A percentile compares a stretch with the other conserved stretches of the same genome.
phyloP scores from a whole-genome alignment of 1,140 invertebrate genomes.

The Caenorhabditis brenneri region DNA sequence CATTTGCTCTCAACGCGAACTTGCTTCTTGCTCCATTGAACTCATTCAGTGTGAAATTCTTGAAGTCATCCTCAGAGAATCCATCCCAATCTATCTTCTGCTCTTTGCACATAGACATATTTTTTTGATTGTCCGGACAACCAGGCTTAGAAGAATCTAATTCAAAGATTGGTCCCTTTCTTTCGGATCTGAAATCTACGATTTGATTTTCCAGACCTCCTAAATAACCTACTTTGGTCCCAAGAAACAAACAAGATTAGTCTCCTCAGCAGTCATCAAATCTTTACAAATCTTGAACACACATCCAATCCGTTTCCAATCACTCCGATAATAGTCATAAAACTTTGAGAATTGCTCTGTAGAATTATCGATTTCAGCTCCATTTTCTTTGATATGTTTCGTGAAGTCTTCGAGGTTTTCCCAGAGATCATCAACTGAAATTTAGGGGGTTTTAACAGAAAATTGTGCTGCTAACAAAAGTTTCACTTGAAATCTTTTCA shows the following conservation, averaged over 20 bases:
- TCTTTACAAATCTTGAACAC: neutral
- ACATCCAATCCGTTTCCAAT: neutral
- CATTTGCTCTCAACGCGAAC: neutral
- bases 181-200: neutral
- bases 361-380: neutral
- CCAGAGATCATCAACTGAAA: neutral
- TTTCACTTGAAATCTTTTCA: too few relatives aligned
- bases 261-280: neutral
- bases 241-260: neutral
- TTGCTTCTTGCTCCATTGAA: neutral
- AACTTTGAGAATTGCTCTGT: neutral
- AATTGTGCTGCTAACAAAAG: too few relatives aligned
- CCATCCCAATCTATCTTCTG: neutral
- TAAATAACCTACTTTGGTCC: neutral
- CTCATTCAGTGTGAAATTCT: neutral
- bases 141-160: neutral
- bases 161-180: neutral
- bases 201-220: too few relatives aligned
- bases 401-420: neutral
- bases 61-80: neutral
- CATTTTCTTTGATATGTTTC: neutral
- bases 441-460: too few relatives aligned
- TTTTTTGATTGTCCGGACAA: neutral
- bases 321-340: neutral
- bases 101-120: neutral